Evolutionary conservation across 2,113 vertebrate genomes (phyloP).

Genomic region (Cyprinodon variegatus): DNA sequence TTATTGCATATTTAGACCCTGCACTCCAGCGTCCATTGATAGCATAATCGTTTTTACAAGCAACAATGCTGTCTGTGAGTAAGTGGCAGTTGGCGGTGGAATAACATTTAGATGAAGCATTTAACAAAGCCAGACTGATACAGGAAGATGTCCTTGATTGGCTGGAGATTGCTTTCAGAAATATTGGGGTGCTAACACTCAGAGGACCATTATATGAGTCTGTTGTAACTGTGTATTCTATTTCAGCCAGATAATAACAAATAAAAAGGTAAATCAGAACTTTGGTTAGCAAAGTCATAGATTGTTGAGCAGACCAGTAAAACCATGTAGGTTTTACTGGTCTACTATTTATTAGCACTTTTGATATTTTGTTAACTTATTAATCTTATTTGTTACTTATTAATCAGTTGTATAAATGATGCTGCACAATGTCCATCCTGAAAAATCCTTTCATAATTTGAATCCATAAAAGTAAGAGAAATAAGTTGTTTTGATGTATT

Average conservation of each 20-base stretch:
- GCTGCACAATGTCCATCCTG: neutral
- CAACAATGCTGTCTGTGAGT: neutral
- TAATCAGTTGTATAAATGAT: neutral
- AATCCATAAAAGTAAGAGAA: neutral
- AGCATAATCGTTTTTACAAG: constrained; percentile 1
- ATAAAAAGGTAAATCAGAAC: too few species aligned
- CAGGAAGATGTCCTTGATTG: neutral
- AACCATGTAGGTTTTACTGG: neutral
- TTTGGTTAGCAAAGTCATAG: neutral
- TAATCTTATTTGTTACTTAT: too few species aligned
- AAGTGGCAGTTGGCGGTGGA: neutral
- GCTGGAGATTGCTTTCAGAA: neutral
- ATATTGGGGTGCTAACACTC: neutral
- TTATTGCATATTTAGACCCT: constrained; percentile 4
- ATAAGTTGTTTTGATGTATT: neutral
- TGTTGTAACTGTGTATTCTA: neutral
- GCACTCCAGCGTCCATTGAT: neutral
- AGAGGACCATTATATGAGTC: neutral
- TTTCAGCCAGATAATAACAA: neutral
- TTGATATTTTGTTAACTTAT: neutral
- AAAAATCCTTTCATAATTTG: neutral
- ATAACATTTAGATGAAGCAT: constrained; percentile 13
- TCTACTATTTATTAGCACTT: neutral
- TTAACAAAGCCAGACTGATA: neutral
- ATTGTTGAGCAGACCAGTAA: neutral